Base-by-base conservation (phyloP, 2,113 vertebrate species). In the Regulus satrapa region DNA sequence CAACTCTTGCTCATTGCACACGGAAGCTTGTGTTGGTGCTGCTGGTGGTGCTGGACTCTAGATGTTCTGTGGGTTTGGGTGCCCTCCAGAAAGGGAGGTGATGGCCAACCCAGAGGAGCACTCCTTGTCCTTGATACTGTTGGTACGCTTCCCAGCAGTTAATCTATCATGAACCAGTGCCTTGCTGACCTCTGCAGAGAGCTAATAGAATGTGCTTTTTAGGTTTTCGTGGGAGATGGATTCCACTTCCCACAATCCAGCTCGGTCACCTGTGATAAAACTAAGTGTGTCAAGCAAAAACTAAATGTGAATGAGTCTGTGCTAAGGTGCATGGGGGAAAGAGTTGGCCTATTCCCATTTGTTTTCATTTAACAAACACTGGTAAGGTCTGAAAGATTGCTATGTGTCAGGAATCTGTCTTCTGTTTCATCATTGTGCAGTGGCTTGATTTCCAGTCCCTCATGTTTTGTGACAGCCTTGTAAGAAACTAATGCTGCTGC, bases 361-460 rank as follows among this genome's bases (percentile, higher is more conserved):
- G 64, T 61, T 62, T 62, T 85, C 18, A 71, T 86, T 76, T 71
- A 80, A 71, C 83, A 92, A 94, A 76, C 38, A 25, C 51, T 85
- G 48, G 41, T 72, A 66, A 61, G 25, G 26, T 86, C 51, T 89
- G 72, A 77, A 94, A 93, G 58, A 76, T 75, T 92, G 67, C 63
- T 75, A 3, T 69, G 58, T 97, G 62, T 59, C 86, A 49, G 55
- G 69, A 78, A 58, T 71, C 75, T 92, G 12, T 77, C 77, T 95
- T 92, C 59, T 81, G 45, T 63, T 95, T 86, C 75, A 85, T 94
- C 79, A 79, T 34, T 4, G 3, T 83, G n/a, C 49, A 58, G 66
- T 77, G 59, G 32, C 80, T 89, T 85, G 77, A 71, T 91, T 88
- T 95, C 90, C 64, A 38, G 82, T 68, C 62, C 63, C 61, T 96